Base-by-base conservation (phyloP, 2,113 vertebrate genomes). In the Drymodes brunneopygia region DNA sequence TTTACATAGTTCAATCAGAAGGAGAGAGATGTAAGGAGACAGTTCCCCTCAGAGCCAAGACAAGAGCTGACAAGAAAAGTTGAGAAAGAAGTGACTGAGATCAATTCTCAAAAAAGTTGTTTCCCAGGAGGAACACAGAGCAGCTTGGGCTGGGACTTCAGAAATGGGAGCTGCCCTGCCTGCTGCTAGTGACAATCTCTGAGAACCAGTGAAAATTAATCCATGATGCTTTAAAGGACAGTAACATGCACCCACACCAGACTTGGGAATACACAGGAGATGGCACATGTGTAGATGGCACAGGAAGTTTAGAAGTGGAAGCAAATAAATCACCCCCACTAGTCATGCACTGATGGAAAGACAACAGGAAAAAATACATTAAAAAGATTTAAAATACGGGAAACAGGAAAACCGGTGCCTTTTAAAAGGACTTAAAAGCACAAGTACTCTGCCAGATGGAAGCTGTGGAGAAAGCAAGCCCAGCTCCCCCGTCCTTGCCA, bases 401-500 rank as follows among this genome's bases (percentile, higher is more conserved):
- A 22, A 51, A n/a, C 9, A 28, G 58, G 31, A 80, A 89, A 88
- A 73, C 48, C 3, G 3, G 16, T 38, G 36, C 31, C 60, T 62
- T 69, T 81, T 78, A 11, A 74, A 80, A 81, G 25, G 65, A 16
- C 9, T 58, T 57, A n/a, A 47, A 77, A 65, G 50, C 48, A 60
- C 50, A 54, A 69, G 38, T 27, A 31, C 18, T 29, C 47, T 64
- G 47, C 20, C 62, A 87, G 88, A 42, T n/a, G 40, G 62, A 64
- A 84, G 40, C 36, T 50, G 42, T 3, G 31, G 28, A 81, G 50
- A 71, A 60, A 60, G 50, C 7, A 69, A 40, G 21, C 35, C 70
- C 22, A 47, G 54, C 35, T 67, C 12, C 0, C 0, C 0, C 4
- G 4, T 25, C 29, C 31, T 67, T 33, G 51, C 4, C 53, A 15